Base-by-base conservation (phyloP, 2,113 vertebrate species). In the Oenanthe melanoleuca region DNA sequence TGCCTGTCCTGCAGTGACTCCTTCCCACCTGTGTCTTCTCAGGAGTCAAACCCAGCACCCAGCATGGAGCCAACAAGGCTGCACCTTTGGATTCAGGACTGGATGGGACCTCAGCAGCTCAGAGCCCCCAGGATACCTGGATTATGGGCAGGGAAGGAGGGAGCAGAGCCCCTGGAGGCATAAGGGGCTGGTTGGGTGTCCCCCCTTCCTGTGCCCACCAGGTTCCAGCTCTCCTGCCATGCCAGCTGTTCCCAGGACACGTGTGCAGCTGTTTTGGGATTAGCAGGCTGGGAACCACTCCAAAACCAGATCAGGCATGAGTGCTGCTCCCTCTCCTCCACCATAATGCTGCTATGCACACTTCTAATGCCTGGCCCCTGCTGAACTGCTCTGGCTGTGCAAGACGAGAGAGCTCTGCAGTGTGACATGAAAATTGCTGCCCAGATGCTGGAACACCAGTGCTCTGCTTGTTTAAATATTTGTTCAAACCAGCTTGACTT, bases 381-480 rank as follows among this genome's bases (percentile, higher is more conserved):
- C 85, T 64, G 33, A 89, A 50, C 63, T 72, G 44, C 72, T 80
- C 60, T 65, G 29, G n/a, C 75, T 95, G 82, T 85, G 20, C 31
- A 31, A 73, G 73, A 73, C 28, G 78, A 81, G 86, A 24, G 60
- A 57, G 38, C 61, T 85, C 65, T 81, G 74, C 56, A 45, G 70
- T 66, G 7, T 81, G 86, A 90, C 79, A 74, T 70, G 78, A 66
- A 85, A 78, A 81, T 78, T 74, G 91, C 91, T 88, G 73, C 88
- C 73, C 88, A 73, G 79, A 49, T 81, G 86, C 86, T 33, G 63
- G 61, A 81, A 92, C 82, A 66, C 70, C 85, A 44, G 45, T 10
- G 56, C 61, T 81, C 70, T 85, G 86, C 93, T 88, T 78, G 78
- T 84, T 88, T 61, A 90, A 92, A 90, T 92, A 89, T 89, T 93